Percentiles rank a stretch among this genome's conserved stretches.
phyloP scores from a whole-genome alignment of 2,797 vertebrate genomes.

The Silurus lanzhouensis region DNA sequence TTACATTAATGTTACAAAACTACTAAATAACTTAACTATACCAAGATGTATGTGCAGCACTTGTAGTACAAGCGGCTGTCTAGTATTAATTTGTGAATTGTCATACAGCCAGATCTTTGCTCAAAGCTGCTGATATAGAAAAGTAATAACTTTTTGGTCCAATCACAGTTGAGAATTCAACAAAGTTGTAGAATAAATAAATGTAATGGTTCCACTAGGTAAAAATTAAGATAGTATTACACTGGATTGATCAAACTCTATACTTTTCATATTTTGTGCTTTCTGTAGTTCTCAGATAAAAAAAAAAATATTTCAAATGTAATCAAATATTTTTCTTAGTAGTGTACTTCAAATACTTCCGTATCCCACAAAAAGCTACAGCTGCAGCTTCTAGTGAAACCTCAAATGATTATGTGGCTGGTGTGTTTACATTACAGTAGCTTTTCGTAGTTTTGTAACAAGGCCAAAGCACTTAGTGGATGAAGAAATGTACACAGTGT shows the following conservation, averaged over 20 bases:
- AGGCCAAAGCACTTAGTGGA: slow-evolving; percentile 34
- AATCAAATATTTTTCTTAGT: background rate
- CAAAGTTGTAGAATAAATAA: background rate
- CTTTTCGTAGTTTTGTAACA: slow-evolving; percentile 34
- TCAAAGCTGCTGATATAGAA: background rate
- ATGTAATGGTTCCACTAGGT: background rate
- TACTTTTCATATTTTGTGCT: background rate
- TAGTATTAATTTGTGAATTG: background rate
- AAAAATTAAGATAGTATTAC: background rate
- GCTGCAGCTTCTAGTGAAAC: slow-evolving; percentile 18
- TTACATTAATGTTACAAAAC: background rate
- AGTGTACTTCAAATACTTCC: slow-evolving; percentile 14
- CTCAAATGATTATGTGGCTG: slow-evolving; percentile 37
- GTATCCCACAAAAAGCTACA: slow-evolving; percentile 15
- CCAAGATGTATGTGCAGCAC: background rate
- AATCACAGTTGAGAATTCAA: background rate
- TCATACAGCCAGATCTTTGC: background rate
- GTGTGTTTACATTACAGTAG: slow-evolving; percentile 35
- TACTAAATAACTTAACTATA: background rate
- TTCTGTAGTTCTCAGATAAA: background rate
- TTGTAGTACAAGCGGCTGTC: background rate
- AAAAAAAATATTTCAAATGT: background rate
- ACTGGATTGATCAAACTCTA: background rate
- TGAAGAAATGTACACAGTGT: slow-evolving; percentile 33
- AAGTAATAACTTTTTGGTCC: background rate